Percentiles rank a stretch among this genome's conserved stretches.
phyloP scores from a whole-genome alignment of 2,888 invertebrate species.

The Apeira syringaria region DNA sequence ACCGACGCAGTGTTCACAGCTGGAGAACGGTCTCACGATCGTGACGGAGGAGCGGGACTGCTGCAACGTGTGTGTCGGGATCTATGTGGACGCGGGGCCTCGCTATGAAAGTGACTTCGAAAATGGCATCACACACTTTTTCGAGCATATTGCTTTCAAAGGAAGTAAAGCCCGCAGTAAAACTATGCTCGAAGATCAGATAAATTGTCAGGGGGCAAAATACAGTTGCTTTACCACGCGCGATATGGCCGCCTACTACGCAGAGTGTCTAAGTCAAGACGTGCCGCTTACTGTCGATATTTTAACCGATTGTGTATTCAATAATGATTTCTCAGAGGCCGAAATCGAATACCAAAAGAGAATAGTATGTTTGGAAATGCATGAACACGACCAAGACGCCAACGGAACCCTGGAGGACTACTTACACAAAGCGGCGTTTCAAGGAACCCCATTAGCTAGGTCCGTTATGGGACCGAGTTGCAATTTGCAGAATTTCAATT shows the following conservation, averaged over 20 bases:
- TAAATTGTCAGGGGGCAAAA: conserved; percentile 97
- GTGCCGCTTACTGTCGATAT: conserved; percentile 95
- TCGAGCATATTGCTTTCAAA: conserved; percentile 68
- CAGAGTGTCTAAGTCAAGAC: conserved; percentile 95
- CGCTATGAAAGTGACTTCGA: conserved; percentile 54
- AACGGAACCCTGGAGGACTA: conserved; percentile 62
- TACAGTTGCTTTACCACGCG: conserved; percentile 97
- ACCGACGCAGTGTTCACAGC: conserved; percentile 89
- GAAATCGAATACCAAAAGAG: conserved; percentile 62
- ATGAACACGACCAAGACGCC: conserved; percentile 53
- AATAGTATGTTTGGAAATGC: conserved; percentile 59
- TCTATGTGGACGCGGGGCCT: conserved; percentile 62
- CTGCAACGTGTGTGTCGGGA: conserved; percentile 65
- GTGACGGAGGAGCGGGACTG: conserved; percentile 96
- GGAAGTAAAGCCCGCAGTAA: conserved; percentile 91
- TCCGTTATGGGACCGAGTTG: conserved; percentile 85
- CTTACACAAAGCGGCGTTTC: conserved; percentile 69
- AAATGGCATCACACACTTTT: conserved; percentile 67
- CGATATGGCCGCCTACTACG: conserved; percentile 98
- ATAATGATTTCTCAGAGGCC: conserved; percentile 78
- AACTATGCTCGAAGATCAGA: conserved; percentile 93
- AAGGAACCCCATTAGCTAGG: conserved; percentile 66
- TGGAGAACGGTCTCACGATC: conserved; percentile 93
- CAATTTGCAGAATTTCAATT: conserved; percentile 85
- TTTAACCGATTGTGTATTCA: conserved; percentile 96